Conservation (phyloP, 2,113 vertebrate species). For the Axis porcinus region DNA sequence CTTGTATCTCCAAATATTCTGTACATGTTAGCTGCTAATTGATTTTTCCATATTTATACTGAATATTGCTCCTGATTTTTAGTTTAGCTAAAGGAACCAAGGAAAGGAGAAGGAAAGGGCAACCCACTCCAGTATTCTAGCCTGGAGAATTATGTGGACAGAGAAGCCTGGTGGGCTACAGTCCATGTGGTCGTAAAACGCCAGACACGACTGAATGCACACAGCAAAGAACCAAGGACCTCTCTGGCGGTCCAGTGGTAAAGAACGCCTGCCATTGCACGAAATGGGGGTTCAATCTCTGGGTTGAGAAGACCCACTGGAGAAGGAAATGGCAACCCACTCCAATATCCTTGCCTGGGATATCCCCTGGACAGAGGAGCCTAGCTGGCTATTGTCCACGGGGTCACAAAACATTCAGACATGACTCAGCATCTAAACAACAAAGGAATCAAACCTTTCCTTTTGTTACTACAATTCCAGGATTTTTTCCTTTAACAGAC, state of each 20-base stretch:
- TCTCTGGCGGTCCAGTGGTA: neutral
- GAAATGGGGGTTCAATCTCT: neutral
- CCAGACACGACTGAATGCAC: neutral
- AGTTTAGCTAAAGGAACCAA: neutral
- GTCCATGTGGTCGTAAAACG: neutral
- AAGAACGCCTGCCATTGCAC: neutral
- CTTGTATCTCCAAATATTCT: neutral
- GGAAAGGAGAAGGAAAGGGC: neutral
- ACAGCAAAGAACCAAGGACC: neutral
- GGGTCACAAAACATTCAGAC: neutral
- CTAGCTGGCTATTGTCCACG: neutral
- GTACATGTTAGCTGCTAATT: neutral
- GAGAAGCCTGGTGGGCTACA: neutral
- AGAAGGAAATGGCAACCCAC: neutral
- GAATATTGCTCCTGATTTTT: neutral
- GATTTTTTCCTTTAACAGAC: neutral
- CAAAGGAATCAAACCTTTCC: neutral
- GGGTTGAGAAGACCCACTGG: neutral
- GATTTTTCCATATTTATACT: neutral
- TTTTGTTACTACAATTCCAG: neutral
- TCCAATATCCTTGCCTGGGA: neutral
- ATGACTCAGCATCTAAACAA: neutral
- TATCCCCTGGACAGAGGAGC: neutral
- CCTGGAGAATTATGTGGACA: neutral
- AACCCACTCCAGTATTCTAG: neutral